Evolutionary conservation across 2,888 invertebrate genomes (phyloP).

Genomic region (Spatulosminthurus flaviceps): DNA sequence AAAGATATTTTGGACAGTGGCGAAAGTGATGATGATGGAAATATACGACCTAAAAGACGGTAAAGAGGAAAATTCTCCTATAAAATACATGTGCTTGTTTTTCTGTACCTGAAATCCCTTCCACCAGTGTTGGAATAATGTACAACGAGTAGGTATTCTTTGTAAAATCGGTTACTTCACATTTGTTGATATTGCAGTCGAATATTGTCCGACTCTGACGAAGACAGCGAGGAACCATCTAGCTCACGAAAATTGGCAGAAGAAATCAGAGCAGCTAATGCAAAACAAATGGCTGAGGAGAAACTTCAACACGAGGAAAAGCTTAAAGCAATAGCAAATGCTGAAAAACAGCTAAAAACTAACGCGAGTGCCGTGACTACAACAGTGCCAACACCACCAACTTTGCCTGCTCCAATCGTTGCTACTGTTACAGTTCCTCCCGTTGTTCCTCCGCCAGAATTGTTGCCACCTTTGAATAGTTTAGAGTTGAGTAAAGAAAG

Average conservation of each 20-base stretch:
- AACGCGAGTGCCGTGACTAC: background rate
- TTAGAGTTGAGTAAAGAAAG: slow-evolving; percentile 15
- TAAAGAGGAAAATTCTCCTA: too few species aligned
- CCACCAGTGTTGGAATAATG: too few species aligned
- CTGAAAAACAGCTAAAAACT: slow-evolving; percentile 28
- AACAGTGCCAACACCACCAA: background rate
- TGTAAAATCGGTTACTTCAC: too few species aligned
- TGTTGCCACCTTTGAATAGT: background rate
- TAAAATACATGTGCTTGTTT: too few species aligned
- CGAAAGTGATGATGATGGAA: slow-evolving; percentile 75
- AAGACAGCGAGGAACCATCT: slow-evolving; percentile 52
- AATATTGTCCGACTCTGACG: slow-evolving; percentile 59
- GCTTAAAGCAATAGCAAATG: slow-evolving; percentile 26
- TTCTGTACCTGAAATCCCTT: too few species aligned
- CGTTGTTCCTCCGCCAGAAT: background rate
- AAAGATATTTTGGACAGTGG: slow-evolving; percentile 73
- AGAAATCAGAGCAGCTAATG: slow-evolving; percentile 61
- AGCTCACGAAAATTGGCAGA: slow-evolving; percentile 60
- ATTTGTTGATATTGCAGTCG: slow-evolving; percentile 42
- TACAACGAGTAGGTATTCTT: too few species aligned
- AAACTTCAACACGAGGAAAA: slow-evolving; percentile 66
- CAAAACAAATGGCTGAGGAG: slow-evolving; percentile 64
- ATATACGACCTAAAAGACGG: slow-evolving; percentile 62
- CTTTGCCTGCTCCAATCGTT: background rate
- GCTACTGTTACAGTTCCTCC: slow-evolving; percentile 11